These are phyloP conservation scores for Tetropium fuscum DNA, from an alignment of 2,888 invertebrate species.

Conservation along the genomic window DNA sequence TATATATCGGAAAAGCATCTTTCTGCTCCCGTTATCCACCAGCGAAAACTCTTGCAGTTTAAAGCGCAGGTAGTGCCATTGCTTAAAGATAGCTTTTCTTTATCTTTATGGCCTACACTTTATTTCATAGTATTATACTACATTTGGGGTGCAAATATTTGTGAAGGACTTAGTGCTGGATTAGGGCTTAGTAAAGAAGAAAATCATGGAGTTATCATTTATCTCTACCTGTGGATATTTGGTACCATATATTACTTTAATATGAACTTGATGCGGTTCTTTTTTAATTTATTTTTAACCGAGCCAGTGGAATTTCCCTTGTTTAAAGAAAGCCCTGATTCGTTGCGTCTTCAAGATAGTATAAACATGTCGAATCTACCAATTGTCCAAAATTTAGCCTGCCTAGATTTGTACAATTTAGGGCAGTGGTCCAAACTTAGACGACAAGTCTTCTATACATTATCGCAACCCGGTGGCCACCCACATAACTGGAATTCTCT, in stretches of 20 bases:
- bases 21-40: constrained; percentile 78
- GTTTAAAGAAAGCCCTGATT: constrained; percentile 63
- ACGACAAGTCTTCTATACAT: constrained; percentile 75
- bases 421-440: constrained; percentile 73
- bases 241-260: constrained; percentile 77
- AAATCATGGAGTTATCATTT: constrained; percentile 66
- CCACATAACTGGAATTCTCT: constrained; percentile 89
- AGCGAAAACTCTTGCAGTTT: constrained; percentile 76
- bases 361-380: constrained; percentile 72
- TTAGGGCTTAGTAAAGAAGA: constrained; percentile 68
- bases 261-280: constrained; percentile 76
- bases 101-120: constrained; percentile 73
- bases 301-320: constrained; percentile 78
- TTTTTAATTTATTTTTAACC: constrained; percentile 79
- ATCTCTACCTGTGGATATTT: constrained; percentile 76
- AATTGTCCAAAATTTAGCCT: constrained; percentile 81
- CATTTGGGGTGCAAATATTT: constrained; percentile 71
- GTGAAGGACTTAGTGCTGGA: constrained; percentile 68
- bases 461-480: constrained; percentile 88
- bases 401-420: constrained; percentile 78
- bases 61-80: constrained; percentile 71
- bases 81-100: constrained; percentile 71
- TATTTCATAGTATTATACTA: constrained; percentile 74
- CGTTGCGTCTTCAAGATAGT: constrained; percentile 72
- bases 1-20: constrained; percentile 71